phyloP scores from a whole-genome alignment of 2,113 vertebrate species.

The Meles meles region DNA sequence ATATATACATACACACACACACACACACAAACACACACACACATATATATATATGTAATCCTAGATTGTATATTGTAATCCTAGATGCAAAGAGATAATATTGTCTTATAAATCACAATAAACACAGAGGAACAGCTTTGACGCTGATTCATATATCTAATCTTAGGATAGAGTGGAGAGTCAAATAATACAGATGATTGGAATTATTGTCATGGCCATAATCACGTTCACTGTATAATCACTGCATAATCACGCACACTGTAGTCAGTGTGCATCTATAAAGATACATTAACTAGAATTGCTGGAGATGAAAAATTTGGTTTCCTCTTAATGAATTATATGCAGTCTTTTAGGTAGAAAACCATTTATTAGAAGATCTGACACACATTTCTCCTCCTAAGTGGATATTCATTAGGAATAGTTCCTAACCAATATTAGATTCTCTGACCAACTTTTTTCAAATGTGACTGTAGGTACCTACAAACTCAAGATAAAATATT shows the following conservation, averaged over 20 bases:
- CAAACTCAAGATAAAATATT: slow-evolving; percentile 5
- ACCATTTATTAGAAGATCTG: slow-evolving; percentile 56
- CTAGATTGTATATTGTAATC: too few species aligned
- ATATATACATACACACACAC: too few species aligned
- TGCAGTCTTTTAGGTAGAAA: slow-evolving; percentile 56
- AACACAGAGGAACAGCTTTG: neutral
- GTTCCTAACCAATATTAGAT: neutral
- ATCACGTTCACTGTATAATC: slow-evolving; percentile 15
- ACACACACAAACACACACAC: too few species aligned
- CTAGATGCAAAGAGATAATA: neutral
- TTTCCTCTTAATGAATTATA: slow-evolving; percentile 71
- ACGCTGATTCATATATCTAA: neutral
- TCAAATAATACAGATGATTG: neutral
- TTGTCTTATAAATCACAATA: slow-evolving; percentile 39
- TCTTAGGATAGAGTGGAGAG: neutral
- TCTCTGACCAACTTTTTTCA: neutral
- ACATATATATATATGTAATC: too few species aligned
- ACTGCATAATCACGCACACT: too few species aligned
- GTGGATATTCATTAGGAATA: slow-evolving; percentile 35
- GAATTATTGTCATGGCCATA: neutral
- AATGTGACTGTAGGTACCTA: neutral
- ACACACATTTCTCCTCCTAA: slow-evolving; percentile 48
- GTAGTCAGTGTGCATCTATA: slow-evolving; percentile 24
- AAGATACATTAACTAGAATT: slow-evolving; percentile 56
- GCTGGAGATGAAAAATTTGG: slow-evolving; percentile 59